phyloP scores from a whole-genome alignment of 1,140 invertebrate genomes.

The Eueides isabella region DNA sequence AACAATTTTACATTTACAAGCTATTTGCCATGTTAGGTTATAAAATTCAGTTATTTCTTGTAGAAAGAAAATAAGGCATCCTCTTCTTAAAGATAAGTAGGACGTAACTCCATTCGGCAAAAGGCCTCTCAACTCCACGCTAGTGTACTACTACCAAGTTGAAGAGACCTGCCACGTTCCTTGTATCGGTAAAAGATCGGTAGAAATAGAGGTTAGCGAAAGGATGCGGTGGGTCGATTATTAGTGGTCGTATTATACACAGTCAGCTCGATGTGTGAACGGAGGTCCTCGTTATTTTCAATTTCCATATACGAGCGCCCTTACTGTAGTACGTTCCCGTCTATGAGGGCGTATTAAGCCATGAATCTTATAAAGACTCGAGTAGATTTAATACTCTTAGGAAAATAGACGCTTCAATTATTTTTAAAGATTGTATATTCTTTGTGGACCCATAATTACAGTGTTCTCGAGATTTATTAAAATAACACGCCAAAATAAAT shows the following conservation, averaged over 20 bases:
- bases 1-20: conserved; percentile 45
- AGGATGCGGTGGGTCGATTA: conserved; percentile 59
- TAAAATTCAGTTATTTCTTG: conserved; percentile 63
- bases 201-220: conserved; percentile 60
- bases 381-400: conserved; percentile 63
- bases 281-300: conserved; percentile 79
- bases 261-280: conserved; percentile 73
- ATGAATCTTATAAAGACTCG: conserved; percentile 77
- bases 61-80: conserved; percentile 73
- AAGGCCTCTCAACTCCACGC: conserved; percentile 72
- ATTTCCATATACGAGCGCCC: conserved; percentile 77
- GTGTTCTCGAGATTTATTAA: neutral
- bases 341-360: conserved; percentile 75
- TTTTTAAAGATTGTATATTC: conserved; percentile 23
- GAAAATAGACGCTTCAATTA: conserved; percentile 35
- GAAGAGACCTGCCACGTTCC: conserved; percentile 56
- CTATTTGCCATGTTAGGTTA: conserved; percentile 59
- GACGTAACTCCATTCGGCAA: conserved; percentile 78
- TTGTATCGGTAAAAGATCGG: conserved; percentile 58
- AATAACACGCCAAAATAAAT: conserved; percentile 7
- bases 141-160: conserved; percentile 64
- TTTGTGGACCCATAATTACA: conserved; percentile 17
- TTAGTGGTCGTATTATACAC: conserved; percentile 59
- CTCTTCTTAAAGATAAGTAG: conserved; percentile 77
- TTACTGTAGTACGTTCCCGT: conserved; percentile 66